phyloP scores from a whole-genome alignment of 2,113 vertebrate genomes.

The Protobothrops mucrosquamatus region DNA sequence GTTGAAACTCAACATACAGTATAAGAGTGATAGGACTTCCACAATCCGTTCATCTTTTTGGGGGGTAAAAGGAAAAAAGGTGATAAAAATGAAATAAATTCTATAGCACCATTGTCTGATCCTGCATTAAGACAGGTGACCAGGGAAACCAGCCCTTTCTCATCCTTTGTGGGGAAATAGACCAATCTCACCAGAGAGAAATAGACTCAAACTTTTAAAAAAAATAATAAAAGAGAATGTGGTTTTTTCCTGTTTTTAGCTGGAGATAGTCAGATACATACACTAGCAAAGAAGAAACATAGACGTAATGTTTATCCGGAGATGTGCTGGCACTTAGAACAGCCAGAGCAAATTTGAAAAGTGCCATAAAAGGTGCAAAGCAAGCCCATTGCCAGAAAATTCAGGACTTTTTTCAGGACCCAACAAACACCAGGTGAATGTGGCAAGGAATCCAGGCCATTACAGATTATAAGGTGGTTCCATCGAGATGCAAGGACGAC shows the following conservation, averaged over 20 bases:
- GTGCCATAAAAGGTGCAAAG: too few relatives aligned
- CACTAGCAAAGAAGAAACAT: background rate
- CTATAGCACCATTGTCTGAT: background rate
- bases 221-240: background rate
- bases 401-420: too few relatives aligned
- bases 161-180: background rate
- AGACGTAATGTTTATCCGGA: background rate
- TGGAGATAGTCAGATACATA: background rate
- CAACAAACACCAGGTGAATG: too few relatives aligned
- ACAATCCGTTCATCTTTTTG: background rate
- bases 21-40: background rate
- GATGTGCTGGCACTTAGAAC: too few relatives aligned
- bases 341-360: too few relatives aligned
- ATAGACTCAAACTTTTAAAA: background rate
- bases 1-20: background rate
- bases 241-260: background rate
- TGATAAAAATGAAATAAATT: background rate
- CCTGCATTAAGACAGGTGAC: background rate
- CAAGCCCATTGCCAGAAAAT: too few relatives aligned
- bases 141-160: background rate
- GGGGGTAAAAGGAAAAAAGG: background rate
- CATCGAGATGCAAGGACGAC: too few relatives aligned
- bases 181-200: background rate
- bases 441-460: too few relatives aligned
- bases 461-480: too few relatives aligned